These are phyloP conservation scores for Anguilla megastoma DNA, from an alignment of 2,797 vertebrate species.

Conservation along the genomic window DNA sequence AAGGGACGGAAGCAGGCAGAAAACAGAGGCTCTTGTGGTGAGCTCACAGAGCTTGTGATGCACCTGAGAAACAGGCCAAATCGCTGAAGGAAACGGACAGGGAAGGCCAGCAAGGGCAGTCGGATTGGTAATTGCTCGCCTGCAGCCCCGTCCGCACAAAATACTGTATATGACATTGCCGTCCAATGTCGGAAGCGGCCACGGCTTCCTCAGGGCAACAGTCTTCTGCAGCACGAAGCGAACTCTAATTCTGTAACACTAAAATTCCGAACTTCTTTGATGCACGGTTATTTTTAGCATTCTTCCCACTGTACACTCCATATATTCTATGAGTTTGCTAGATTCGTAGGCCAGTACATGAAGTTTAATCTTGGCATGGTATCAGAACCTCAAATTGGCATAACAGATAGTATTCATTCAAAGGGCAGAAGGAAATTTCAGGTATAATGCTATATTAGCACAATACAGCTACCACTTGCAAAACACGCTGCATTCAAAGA, in stretches of 20 bases:
- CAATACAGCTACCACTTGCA: neutral
- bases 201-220: neutral
- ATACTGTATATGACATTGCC: neutral
- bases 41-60: neutral
- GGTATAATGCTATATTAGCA: neutral
- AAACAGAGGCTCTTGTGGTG: neutral
- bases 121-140: neutral
- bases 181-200: neutral
- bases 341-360: neutral
- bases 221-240: neutral
- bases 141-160: neutral
- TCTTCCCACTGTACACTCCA: neutral
- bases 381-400: neutral
- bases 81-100: neutral
- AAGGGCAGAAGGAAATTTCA: neutral
- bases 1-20: neutral
- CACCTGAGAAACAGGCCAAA: neutral
- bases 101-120: neutral
- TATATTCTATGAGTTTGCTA: neutral
- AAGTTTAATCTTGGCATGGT: neutral
- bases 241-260: neutral
- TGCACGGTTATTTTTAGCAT: neutral
- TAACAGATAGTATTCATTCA: neutral
- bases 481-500: neutral
- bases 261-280: neutral